Conservation (phyloP, 2,888 invertebrate genomes). For the Merodon equestris region DNA sequence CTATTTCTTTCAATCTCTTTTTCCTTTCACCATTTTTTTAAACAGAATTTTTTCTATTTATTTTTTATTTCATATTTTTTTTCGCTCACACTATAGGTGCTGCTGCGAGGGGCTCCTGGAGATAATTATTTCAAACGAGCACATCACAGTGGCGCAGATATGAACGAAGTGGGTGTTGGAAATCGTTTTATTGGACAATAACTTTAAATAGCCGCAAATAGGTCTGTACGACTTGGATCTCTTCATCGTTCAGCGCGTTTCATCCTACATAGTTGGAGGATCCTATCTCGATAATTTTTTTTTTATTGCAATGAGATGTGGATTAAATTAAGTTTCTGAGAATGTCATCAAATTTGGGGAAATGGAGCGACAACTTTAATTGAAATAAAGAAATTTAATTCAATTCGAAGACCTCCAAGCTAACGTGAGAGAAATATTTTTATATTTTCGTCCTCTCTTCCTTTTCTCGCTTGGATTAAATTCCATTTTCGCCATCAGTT, state of each 20-base stretch:
- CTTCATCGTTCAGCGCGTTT: not conserved
- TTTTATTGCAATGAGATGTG: constrained; percentile 5
- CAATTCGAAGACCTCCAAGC: not conserved
- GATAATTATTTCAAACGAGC: constrained; percentile 62
- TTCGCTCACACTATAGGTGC: not conserved
- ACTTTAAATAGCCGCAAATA: constrained; percentile 49
- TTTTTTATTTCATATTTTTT: no score
- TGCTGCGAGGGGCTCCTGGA: constrained; percentile 15
- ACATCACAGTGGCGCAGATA: constrained; percentile 2
- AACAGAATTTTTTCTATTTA: no score
- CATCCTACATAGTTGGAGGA: no score
- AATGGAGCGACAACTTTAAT: constrained; percentile 30
- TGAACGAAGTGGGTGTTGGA: constrained; percentile 18
- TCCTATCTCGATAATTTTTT: constrained; percentile 3
- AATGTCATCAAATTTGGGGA: constrained; percentile 35
- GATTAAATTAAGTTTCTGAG: constrained; percentile 12
- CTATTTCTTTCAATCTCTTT: constrained; percentile 6
- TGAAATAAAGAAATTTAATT: constrained; percentile 1
- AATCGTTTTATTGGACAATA: constrained; percentile 57
- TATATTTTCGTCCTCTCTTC: no score
- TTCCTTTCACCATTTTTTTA: not conserved
- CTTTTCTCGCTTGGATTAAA: no score
- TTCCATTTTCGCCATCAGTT: no score
- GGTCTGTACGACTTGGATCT: constrained; percentile 7
- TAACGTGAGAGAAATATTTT: no score